Conservation (phyloP, 1,140 invertebrate species). For the Zaprionus camerounensis region DNA sequence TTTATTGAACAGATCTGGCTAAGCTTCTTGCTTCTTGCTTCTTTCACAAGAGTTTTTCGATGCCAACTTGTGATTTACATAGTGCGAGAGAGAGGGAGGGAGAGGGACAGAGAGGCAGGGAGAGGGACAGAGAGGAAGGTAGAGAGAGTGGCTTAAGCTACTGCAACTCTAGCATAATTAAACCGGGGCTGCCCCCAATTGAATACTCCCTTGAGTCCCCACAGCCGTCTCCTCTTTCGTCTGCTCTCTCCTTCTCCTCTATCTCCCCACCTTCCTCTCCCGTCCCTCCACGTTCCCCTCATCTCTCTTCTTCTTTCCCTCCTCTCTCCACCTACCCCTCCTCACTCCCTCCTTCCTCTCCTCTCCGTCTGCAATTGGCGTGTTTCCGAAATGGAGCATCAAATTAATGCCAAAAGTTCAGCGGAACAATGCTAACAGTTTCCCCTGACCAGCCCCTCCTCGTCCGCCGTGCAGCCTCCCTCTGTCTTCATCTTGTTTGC, state of each 20-base stretch:
- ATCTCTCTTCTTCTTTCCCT: too few relatives aligned
- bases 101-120: background rate
- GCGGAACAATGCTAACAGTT: conserved; percentile 45
- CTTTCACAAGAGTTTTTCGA: conserved; percentile 14
- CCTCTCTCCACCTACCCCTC: too few relatives aligned
- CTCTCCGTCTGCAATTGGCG: conserved; percentile 34
- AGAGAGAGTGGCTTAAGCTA: background rate
- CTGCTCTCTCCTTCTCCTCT: too few relatives aligned
- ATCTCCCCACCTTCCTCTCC: too few relatives aligned
- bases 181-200: background rate
- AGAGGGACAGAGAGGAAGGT: too few relatives aligned
- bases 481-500: background rate
- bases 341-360: too few relatives aligned
- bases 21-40: conserved; percentile 41
- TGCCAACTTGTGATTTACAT: conserved; percentile 13
- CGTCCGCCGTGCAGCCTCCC: background rate
- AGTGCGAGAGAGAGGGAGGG: background rate
- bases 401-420: conserved; percentile 47
- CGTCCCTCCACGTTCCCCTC: too few relatives aligned
- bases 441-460: background rate
- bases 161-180: conserved; percentile 4
- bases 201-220: background rate
- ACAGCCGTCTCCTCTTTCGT: background rate
- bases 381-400: conserved; percentile 40
- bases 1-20: conserved; percentile 39